Evolutionary conservation across 92 coral and sea anemone genomes (phyloP), one percentile per base, ranked within the genome.

Genomic region (Parazoanthus swiftii): DNA sequence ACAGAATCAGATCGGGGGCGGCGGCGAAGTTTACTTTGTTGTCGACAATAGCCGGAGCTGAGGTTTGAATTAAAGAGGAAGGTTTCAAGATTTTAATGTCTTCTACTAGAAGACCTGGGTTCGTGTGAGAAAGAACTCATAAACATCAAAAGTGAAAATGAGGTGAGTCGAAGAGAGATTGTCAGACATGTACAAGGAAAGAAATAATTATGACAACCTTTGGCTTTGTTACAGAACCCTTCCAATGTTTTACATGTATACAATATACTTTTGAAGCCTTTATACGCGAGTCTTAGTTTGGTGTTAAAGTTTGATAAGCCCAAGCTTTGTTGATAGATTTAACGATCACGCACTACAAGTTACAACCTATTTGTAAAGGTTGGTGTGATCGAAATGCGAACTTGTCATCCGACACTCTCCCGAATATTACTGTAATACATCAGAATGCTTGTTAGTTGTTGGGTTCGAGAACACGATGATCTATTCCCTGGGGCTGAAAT

Each of bases 1-100:
- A 71, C 42, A 70, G 51, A 71, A 51, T 82, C 59, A 26, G 14
- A 44, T 72, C 67, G 75, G 63, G 56, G 36, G 23, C 87, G 87
- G 87, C 87, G 87, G 72, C 85, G 85, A n/a, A 79, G 59, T 84
- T 70, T 70, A 68, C 42, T 73, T 84, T 71, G 25, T 84, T 42
- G 10, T 14, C 3, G 79, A 68, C 67, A 80, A 80, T 84, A 29
- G 29, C 58, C 65, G 13, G 20, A 79, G 66, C 65, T 3, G 46
- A 84, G n/a, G 29, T 70, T 71, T 33, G 43, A 59, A 58, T 80
- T 44, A 23, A 36, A 48, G 14, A 80, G 43, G 48, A 80, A 58
- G 5, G 59, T 70, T 83, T 84, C 44, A 46, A 70, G 67, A 51
- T 35, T 84, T 84, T 84, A 36, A 84, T 84, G 87, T 38, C 87